phyloP scores from a whole-genome alignment of 2,113 vertebrate genomes.

The Dunckerocampus dactyliophorus region DNA sequence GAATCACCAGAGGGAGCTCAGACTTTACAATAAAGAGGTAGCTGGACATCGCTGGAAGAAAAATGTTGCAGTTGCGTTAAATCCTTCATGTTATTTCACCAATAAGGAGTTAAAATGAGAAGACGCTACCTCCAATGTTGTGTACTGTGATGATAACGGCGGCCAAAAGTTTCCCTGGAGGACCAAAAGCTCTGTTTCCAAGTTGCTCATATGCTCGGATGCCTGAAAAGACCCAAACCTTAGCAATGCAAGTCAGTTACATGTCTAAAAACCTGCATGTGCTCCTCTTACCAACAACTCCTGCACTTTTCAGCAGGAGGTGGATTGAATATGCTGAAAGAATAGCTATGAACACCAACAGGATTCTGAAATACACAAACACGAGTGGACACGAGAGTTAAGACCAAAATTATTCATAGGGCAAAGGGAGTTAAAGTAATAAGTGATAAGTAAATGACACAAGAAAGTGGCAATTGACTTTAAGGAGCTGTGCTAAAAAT shows the following conservation, averaged over 20 bases:
- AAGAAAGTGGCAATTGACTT: too few relatives aligned
- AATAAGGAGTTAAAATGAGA: background rate
- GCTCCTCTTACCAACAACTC: conserved; percentile 76
- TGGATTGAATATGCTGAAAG: conserved; percentile 85
- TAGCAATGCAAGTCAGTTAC: background rate
- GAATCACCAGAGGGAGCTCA: conserved; percentile 83
- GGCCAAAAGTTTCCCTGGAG: conserved; percentile 75
- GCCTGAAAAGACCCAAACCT: conserved; percentile 58
- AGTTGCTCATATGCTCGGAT: conserved; percentile 85
- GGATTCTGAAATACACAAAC: conserved; percentile 62
- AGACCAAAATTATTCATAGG: background rate
- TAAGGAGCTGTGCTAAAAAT: too few relatives aligned
- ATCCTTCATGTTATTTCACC: background rate
- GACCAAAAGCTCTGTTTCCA: conserved; percentile 78
- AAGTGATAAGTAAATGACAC: background rate
- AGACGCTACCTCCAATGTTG: conserved; percentile 76
- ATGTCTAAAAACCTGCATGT: too few relatives aligned
- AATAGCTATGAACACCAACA: conserved; percentile 77
- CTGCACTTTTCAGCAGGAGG: conserved; percentile 80
- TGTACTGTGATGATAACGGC: conserved; percentile 78
- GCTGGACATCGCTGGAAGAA: conserved; percentile 81
- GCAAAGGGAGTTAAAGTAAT: background rate
- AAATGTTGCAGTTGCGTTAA: background rate
- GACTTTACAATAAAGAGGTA: conserved; percentile 90
- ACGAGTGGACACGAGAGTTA: background rate